Evolutionary conservation across 1,140 invertebrate genomes (phyloP).

Genomic region (Trachymyrmex cornetzi): DNA sequence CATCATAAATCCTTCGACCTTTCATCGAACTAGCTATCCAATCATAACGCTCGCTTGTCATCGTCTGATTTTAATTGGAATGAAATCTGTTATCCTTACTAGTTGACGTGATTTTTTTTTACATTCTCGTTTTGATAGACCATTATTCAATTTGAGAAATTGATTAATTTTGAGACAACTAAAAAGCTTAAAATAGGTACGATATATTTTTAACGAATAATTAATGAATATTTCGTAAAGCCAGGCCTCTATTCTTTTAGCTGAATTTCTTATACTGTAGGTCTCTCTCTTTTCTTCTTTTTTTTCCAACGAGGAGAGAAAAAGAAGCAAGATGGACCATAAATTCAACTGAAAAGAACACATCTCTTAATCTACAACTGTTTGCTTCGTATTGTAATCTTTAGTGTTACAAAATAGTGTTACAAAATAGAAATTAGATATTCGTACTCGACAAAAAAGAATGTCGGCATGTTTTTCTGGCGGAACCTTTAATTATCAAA

Average conservation of each 20-base stretch:
- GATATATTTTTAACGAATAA: background rate
- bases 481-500: slow-evolving; percentile 16
- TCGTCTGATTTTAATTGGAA: slow-evolving; percentile 52
- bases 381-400: background rate
- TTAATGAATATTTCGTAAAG: background rate
- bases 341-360: no score
- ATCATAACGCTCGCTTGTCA: slow-evolving; percentile 55
- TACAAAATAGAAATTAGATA: background rate
- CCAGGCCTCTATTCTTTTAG: no score
- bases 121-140: background rate
- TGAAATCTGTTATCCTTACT: slow-evolving; percentile 32
- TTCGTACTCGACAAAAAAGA: background rate
- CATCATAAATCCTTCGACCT: slow-evolving; percentile 52
- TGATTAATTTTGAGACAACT: background rate
- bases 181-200: background rate
- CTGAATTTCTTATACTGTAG: no score
- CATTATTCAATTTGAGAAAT: background rate
- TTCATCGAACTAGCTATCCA: slow-evolving; percentile 35
- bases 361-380: background rate
- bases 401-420: background rate
- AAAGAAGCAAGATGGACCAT: no score
- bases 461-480: background rate
- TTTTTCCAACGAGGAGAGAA: no score
- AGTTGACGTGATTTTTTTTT: slow-evolving; percentile 28
- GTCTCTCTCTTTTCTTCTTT: no score